Evolutionary conservation across 1,140 invertebrate genomes (phyloP), one percentile per base, ranked within the genome.

Genomic region (Pseudomyrmex pallidus): DNA sequence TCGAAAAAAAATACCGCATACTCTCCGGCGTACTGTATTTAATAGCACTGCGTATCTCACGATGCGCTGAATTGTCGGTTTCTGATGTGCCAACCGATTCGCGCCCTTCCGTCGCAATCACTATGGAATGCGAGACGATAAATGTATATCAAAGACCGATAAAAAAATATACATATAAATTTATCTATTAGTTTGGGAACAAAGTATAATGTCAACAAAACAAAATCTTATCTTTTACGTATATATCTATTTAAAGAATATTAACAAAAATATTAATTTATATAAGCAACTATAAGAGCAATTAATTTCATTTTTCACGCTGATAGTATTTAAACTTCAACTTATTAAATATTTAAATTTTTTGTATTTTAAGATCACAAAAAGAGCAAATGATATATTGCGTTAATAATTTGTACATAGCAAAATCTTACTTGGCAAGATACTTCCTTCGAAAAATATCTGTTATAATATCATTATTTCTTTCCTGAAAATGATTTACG

Each of bases 31-130:
- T 20, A 17, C 63, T 35, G 57, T 9, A 20, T 20, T 44, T 44
- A 25, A 13, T 13, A 8, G n/a, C 13, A 20, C 12, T 9, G 74
- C 54, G 17, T 44, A 20, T 78, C 25, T 66, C 15, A 15, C 12
- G n/a, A 22, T 35, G 22, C 74, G 52, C 52, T 4, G 35, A 46
- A 46, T 44, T 20, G 35, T 74, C 54, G 12, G 8, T 2, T 10
- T 52, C 17, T 44, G 46, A 25, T 15, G 13, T 57, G 17, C 9
- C 57, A 22, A 62, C 50, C 52, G 70, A 48, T 17, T 52, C 50
- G 12, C 25, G 44, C 64, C 64, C 64, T 68, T 70, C 63, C 13
- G 35, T n/a, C 35, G 74, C 66, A 77, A 56, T 77, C 62, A n/a
- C 13, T 25, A 15, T 17, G 25, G 12, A 57, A 25, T 54, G 20